Evolutionary conservation across 2,888 invertebrate species (phyloP).

Genomic region (Eurytoma californica): DNA sequence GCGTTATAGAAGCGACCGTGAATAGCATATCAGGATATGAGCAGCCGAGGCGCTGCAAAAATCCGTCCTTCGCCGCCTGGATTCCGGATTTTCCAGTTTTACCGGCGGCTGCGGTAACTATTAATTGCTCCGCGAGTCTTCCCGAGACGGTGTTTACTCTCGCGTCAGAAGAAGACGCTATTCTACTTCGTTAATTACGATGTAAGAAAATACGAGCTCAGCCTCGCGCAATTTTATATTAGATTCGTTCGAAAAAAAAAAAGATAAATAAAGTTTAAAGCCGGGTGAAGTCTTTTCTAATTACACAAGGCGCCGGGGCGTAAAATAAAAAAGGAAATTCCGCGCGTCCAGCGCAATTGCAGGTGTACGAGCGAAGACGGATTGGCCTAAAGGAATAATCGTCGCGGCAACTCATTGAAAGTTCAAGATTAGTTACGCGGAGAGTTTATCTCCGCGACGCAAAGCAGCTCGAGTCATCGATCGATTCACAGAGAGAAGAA

Average conservation of each 20-base stretch:
- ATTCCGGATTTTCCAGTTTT: no score
- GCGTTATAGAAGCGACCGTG: no score
- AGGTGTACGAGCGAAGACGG: neutral
- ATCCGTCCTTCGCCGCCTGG: no score
- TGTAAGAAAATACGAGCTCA: no score
- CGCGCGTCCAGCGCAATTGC: constrained; percentile 15
- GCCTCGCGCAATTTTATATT: no score
- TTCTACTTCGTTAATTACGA: no score
- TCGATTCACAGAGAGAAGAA: neutral
- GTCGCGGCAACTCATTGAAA: constrained; percentile 34
- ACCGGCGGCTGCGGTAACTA: no score
- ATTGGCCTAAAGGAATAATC: constrained; percentile 20
- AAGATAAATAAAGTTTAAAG: neutral
- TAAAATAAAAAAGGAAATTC: constrained; percentile 9
- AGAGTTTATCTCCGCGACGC: constrained; percentile 28
- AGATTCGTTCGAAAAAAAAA: neutral
- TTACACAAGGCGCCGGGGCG: neutral
- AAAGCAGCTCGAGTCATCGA: constrained; percentile 21
- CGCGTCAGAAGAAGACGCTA: no score
- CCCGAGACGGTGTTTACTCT: no score
- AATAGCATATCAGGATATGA: no score
- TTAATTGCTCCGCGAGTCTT: no score
- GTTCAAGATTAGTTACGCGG: constrained; percentile 37
- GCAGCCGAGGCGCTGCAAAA: no score
- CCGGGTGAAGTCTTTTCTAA: neutral